Evolutionary conservation across 2,113 vertebrate genomes (phyloP), one percentile per base, ranked within the genome.

Genomic region (Hemicordylus capensis): DNA sequence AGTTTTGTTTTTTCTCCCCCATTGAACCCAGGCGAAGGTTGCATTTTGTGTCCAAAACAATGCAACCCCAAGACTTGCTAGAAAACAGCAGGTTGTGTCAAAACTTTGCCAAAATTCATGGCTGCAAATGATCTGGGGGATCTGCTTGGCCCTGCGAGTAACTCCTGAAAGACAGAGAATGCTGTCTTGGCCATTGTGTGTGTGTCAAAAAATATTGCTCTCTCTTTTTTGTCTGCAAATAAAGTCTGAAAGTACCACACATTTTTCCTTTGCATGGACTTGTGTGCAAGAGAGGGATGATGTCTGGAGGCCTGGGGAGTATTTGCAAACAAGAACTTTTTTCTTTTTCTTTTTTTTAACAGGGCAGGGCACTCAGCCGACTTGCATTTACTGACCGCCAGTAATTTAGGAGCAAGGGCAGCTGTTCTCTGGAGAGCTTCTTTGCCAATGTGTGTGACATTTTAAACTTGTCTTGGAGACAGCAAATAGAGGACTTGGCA

Each of bases 131-230:
- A n/a, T 15, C 34, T 9, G 22, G 44, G 44, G 15, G 26, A 67
- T 37, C 46, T 69, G 19, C 8, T 51, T 67, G 79, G 46, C 24
- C 63, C 63, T 54, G 46, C 8, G 44, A 80, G 6, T 24, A 7
- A n/a, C 28, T 63, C 46, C 76, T 79, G 42, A 44, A 63, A 37
- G 20, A 46, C 42, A 63, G 39, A 46, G 26, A 56, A 69, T 42
- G 2, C 22, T 17, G 6, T 7, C 31, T 66, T 34, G 19, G 9
- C 31, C 4, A 26, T 56, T 28, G 20, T 66, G 17, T 64, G 42
- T 17, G 15, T 85, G 15, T 67, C 93, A 89, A 90, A 92, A 90
- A 93, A 91, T 92, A 92, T 90, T 77, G 88, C 92, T 91, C 89
- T 92, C 77, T 39, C 31, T 34, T 74, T 87, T 75, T 93, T 91